Percentiles rank a stretch among this genome's conserved stretches.
Conservation (phyloP, 2,113 vertebrate genomes). For the Chelonoidis abingdonii region DNA sequence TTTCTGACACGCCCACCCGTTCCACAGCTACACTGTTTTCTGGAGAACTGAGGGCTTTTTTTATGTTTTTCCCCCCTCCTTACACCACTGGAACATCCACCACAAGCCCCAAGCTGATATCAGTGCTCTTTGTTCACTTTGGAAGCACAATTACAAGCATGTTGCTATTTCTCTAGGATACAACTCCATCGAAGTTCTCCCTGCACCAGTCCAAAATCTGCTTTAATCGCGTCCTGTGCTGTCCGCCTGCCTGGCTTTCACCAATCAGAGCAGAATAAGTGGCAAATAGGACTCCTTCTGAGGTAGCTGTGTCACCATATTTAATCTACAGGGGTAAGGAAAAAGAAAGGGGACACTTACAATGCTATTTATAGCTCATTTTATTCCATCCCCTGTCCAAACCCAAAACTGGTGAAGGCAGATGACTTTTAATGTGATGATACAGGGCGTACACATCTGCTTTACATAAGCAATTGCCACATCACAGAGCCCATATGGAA, state of each 20-base stretch:
- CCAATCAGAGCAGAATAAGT: slow-evolving; percentile 98
- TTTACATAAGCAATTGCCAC: not conserved
- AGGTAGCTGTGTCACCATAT: slow-evolving; percentile 98
- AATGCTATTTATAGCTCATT: accelerated
- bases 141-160: not conserved
- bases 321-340: slow-evolving; percentile 85
- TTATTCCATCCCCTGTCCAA: not conserved
- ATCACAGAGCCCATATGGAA: not conserved
- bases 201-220: slow-evolving; percentile 98
- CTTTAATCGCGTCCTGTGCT: slow-evolving; percentile 93
- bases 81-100: not conserved
- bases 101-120: not conserved
- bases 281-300: slow-evolving; percentile 97
- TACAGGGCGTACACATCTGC: not conserved
- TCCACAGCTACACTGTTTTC: not conserved
- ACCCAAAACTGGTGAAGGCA: accelerated
- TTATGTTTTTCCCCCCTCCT: not conserved
- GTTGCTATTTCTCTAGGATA: slow-evolving; percentile 84
- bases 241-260: slow-evolving; percentile 96
- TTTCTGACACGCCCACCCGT: not conserved
- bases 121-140: not conserved
- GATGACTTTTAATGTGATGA: not conserved
- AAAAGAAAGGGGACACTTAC: not conserved
- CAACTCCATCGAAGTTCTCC: slow-evolving; percentile 93
- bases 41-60: too few species aligned